Evolutionary conservation across 2,797 vertebrate genomes (phyloP).

Genomic region (Premnoplex brunnescens): DNA sequence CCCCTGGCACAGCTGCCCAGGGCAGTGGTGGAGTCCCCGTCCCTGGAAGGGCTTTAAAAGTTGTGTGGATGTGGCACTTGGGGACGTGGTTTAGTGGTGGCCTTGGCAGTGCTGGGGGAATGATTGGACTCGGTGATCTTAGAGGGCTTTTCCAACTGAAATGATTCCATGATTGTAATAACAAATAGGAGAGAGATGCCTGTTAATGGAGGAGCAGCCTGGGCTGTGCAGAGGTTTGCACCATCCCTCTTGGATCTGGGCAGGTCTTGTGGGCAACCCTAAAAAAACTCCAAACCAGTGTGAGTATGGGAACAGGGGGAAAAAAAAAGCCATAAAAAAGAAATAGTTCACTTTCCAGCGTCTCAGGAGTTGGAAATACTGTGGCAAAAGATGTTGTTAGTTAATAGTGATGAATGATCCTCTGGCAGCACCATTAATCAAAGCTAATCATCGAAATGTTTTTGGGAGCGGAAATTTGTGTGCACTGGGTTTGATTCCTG

Average conservation of each 20-base stretch:
- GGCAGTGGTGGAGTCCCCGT: background rate
- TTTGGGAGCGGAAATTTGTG: background rate
- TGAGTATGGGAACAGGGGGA: background rate
- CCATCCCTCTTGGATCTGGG: background rate
- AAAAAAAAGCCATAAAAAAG: background rate
- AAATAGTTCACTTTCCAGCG: background rate
- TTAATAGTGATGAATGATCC: slow-evolving; percentile 43
- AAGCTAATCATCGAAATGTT: background rate
- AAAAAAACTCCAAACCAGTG: background rate
- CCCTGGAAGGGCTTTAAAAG: background rate
- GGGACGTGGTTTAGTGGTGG: background rate
- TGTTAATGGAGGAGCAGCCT: rapidly evolving
- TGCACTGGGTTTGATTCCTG: background rate
- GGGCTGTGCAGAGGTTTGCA: background rate
- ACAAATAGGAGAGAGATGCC: background rate
- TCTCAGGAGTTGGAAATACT: background rate
- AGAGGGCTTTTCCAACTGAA: background rate
- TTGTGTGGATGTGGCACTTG: background rate
- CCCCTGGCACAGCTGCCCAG: background rate
- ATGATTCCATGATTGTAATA: background rate
- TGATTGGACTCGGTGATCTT: rapidly evolving
- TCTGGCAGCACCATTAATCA: slow-evolving; percentile 55
- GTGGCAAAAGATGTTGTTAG: slow-evolving; percentile 31
- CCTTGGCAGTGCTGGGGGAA: background rate
- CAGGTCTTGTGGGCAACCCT: background rate